Conservation (phyloP, 2,113 vertebrate species). For the Bagarius yarrelli region DNA sequence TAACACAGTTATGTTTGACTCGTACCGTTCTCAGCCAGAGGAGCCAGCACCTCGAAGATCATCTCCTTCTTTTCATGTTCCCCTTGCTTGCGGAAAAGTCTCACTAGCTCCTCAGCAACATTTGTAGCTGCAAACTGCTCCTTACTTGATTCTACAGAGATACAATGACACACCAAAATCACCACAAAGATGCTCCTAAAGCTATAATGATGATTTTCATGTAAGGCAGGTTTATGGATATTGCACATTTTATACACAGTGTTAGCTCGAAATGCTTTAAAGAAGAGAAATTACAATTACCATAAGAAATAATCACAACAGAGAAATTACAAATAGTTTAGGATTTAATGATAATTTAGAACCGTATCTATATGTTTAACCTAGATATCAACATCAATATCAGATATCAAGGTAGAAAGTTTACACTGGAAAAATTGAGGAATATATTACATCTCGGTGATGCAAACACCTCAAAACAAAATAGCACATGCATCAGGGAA, state of each 20-base stretch:
- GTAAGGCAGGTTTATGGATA: too few species aligned
- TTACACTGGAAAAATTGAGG: neutral
- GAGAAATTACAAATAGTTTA: too few species aligned
- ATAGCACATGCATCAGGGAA: too few species aligned
- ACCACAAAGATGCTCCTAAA: neutral
- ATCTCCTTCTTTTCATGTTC: slow-evolving; percentile 98
- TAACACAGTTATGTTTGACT: neutral
- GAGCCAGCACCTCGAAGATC: slow-evolving; percentile 98
- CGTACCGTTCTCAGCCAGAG: slow-evolving; percentile 95
- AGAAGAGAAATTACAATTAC: too few species aligned
- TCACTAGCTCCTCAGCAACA: slow-evolving; percentile 92
- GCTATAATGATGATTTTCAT: neutral
- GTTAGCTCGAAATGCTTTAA: too few species aligned
- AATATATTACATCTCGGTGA: too few species aligned
- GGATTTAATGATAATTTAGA: neutral
- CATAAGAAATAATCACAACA: too few species aligned
- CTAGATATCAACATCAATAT: neutral
- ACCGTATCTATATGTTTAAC: neutral
- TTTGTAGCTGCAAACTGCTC: slow-evolving; percentile 97
- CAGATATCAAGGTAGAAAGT: neutral
- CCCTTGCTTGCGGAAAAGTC: slow-evolving; percentile 90
- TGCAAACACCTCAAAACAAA: too few species aligned
- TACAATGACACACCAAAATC: neutral
- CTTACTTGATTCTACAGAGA: slow-evolving; percentile 90
- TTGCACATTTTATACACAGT: too few species aligned